Evolutionary conservation across 2,113 vertebrate genomes (phyloP).

Genomic region (Craseonycteris thonglongyai): DNA sequence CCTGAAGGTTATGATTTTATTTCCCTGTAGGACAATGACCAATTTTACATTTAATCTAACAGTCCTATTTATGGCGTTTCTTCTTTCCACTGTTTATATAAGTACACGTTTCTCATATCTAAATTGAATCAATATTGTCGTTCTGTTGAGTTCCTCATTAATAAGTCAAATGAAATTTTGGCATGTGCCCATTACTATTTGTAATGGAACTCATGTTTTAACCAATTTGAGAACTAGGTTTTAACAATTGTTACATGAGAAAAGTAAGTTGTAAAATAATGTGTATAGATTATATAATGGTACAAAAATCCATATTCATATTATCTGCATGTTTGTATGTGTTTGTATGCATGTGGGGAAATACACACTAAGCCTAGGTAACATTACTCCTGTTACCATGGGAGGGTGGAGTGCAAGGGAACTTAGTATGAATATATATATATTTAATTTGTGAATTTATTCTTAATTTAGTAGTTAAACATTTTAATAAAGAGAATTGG

Average conservation of each 20-base stretch:
- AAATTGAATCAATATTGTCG: background rate
- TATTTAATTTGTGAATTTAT: background rate
- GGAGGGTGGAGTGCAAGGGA: background rate
- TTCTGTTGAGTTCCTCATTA: background rate
- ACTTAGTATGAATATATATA: background rate
- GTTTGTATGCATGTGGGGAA: background rate
- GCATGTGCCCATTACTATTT: background rate
- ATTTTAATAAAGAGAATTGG: background rate
- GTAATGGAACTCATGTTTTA: background rate
- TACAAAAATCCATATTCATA: background rate
- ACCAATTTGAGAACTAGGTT: background rate
- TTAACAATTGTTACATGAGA: conserved; percentile 16
- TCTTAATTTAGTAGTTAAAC: background rate
- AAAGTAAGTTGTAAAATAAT: background rate
- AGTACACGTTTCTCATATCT: background rate
- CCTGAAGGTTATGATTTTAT: conserved; percentile 31
- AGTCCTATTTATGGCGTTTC: background rate
- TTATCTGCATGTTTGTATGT: background rate
- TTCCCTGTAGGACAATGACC: conserved; percentile 18
- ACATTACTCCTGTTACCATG: background rate
- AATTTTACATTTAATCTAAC: conserved; percentile 14
- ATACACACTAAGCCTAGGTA: background rate
- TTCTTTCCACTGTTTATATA: background rate
- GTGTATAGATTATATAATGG: background rate
- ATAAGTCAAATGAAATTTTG: conserved; percentile 16